phyloP scores from a whole-genome alignment of 1,140 invertebrate species.

The Ooceraea biroi region DNA sequence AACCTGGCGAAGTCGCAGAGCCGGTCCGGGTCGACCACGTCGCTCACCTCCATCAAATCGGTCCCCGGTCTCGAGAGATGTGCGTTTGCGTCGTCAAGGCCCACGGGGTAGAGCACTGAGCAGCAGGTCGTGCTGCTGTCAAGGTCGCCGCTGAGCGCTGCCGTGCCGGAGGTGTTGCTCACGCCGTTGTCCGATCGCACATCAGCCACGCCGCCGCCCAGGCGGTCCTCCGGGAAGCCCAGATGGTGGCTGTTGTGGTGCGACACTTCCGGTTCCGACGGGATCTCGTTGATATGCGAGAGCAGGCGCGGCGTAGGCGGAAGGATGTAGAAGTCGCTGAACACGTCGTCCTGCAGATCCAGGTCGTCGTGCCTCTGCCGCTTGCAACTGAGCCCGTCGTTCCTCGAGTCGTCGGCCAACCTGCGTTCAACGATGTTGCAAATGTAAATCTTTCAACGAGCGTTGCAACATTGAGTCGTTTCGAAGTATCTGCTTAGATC shows the following conservation, averaged over 20 bases:
- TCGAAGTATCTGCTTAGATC: too few species aligned
- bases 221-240: conserved; percentile 74
- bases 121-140: conserved; percentile 46
- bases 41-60: conserved; percentile 79
- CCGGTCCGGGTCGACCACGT: conserved; percentile 81
- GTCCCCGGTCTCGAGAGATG: conserved; percentile 65
- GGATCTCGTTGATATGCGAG: conserved; percentile 88
- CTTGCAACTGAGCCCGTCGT: conserved; percentile 80
- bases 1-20: conserved; percentile 83
- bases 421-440: conserved; percentile 62
- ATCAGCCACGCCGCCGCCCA: conserved; percentile 64
- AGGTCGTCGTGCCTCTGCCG: conserved; percentile 83
- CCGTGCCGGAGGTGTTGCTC: conserved; percentile 38
- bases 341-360: conserved; percentile 82
- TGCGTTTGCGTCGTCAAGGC: conserved; percentile 70
- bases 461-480: background rate
- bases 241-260: conserved; percentile 69
- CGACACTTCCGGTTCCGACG: conserved; percentile 75
- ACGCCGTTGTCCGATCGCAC: conserved; percentile 54
- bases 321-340: conserved; percentile 90
- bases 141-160: background rate
- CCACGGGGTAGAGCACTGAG: conserved; percentile 73
- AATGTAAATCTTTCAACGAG: background rate
- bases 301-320: conserved; percentile 90
- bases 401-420: conserved; percentile 81